phyloP scores from a whole-genome alignment of 1,140 invertebrate genomes.

The Caenorhabditis remanei region DNA sequence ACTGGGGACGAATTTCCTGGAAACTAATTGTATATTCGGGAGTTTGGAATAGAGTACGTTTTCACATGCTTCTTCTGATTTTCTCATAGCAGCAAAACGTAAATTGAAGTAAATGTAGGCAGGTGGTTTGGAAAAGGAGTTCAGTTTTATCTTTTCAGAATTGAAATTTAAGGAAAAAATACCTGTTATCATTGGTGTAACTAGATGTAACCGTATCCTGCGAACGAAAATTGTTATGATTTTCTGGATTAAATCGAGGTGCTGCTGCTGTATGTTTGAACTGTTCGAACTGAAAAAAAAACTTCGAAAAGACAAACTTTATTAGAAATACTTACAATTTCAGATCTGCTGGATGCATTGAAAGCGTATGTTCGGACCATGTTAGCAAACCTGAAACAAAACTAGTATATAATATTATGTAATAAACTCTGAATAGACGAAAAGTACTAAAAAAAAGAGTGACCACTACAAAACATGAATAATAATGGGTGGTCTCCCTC shows the following conservation, averaged over 20 bases:
- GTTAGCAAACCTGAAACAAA: background rate
- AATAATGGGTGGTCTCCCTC: constrained; percentile 47
- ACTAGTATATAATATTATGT: too few species aligned
- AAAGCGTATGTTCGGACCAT: constrained; percentile 47
- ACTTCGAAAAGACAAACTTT: background rate
- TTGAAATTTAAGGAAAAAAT: background rate
- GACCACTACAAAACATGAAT: constrained; percentile 47
- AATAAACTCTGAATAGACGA: background rate
- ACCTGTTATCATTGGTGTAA: constrained; percentile 26
- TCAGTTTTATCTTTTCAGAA: too few species aligned
- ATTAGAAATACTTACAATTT: background rate
- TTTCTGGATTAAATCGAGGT: background rate
- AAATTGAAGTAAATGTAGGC: too few species aligned
- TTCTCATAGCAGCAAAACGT: too few species aligned
- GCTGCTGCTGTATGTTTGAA: constrained; percentile 15
- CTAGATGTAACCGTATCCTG: background rate
- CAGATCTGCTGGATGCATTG: constrained; percentile 42
- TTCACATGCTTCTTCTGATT: too few species aligned
- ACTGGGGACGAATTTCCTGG: background rate
- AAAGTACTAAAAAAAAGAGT: constrained; percentile 11
- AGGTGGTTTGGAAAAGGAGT: too few species aligned
- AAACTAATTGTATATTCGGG: background rate
- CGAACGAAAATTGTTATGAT: background rate
- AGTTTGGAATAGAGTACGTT: too few species aligned
- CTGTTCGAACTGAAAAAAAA: constrained; percentile 20